Base-by-base conservation (phyloP, 2,888 invertebrate species). In the Sesamia inferens region DNA sequence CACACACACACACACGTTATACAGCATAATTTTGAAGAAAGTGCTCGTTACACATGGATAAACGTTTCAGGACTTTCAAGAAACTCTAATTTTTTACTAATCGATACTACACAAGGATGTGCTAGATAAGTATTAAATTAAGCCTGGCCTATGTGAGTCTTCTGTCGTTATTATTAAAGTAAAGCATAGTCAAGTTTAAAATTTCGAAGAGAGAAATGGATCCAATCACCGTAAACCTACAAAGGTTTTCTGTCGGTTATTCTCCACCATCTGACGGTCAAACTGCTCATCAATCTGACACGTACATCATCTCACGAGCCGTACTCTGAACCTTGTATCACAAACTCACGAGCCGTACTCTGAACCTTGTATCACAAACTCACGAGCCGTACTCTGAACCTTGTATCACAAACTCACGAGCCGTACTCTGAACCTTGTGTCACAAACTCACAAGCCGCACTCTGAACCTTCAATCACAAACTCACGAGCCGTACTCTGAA, bases 291-390 rank as follows among this genome's bases (percentile, higher is more conserved):
- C 13, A 68, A 11, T 42, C 8, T 22, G 31, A 19, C 42, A 24
- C 31, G 39, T 11, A n/a, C n/a, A n/a, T n/a, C n/a, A n/a, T 39
- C 63, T 67, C 48, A 16, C 51, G 16, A 31, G 65, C 42, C 22
- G 55, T 51, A 44, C 81, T 65, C 31, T 51, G 55, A 80, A 61
- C 51, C 68, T 78, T 63, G 57, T 22, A 58, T 39, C 67, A 64
- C 70, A 57, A 59, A 55, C 58, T 82, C 48, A 16, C 51, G 16
- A 31, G 65, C 42, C 22, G 55, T 51, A 44, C 81, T 65, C 31
- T 51, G 55, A 80, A 61, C 51, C 68, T 78, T 63, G 57, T 22
- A 58, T n/a, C n/a, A n/a, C n/a, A n/a, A n/a, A n/a, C 63, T 67
- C 48, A 16, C 51, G 16, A 31, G 65, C 42, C 22, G 55, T 51